phyloP scores from a whole-genome alignment of 2,888 invertebrate genomes.

The Buathra laborator region DNA sequence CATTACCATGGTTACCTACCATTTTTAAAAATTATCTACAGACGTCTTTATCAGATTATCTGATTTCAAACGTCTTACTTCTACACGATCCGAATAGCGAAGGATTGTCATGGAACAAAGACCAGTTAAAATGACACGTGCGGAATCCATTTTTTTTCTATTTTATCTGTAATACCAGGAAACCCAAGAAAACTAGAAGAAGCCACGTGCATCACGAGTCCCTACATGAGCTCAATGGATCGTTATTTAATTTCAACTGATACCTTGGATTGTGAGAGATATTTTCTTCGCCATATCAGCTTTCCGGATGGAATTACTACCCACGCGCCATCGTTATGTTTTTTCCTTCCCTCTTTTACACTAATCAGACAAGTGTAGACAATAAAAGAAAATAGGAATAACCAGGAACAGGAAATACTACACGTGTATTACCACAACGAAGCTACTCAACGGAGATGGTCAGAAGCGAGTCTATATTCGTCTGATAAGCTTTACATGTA shows the following conservation, averaged over 20 bases:
- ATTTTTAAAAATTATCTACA: too few relatives aligned
- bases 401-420: not conserved
- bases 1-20: too few relatives aligned
- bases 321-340: not conserved
- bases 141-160: too few relatives aligned
- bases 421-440: constrained; percentile 76
- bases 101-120: not conserved
- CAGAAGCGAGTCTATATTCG: not conserved
- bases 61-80: not conserved
- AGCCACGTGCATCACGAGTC: too few relatives aligned
- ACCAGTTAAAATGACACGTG: constrained; percentile 3
- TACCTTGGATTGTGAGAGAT: not conserved
- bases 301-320: constrained; percentile 3
- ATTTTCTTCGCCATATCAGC: not conserved
- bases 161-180: too few relatives aligned
- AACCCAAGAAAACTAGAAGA: too few relatives aligned
- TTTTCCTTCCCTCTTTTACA: not conserved
- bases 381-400: not conserved
- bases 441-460: constrained; percentile 52
- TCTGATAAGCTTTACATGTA: not conserved
- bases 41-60: too few relatives aligned
- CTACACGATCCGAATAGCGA: not conserved
- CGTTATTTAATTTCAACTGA: constrained; percentile 9
- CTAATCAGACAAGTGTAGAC: too few relatives aligned
- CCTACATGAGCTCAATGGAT: too few relatives aligned